Percentiles rank a stretch among this genome's conserved stretches.
phyloP scores from a whole-genome alignment of 2,797 vertebrate species.

The Sciaenops ocellatus region DNA sequence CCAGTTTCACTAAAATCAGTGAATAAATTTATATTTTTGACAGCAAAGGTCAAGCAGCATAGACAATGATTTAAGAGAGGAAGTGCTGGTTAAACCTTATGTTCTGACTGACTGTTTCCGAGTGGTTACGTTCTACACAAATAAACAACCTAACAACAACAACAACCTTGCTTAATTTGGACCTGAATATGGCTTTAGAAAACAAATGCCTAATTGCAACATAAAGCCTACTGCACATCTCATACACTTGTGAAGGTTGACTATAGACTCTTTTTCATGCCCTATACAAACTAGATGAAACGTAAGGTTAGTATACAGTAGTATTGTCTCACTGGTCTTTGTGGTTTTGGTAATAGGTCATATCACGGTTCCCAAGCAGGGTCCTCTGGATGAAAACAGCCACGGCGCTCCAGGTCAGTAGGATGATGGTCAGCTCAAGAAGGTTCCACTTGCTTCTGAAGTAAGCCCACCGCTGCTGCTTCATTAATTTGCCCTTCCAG shows the following conservation, averaged over 20 bases:
- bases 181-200: no score
- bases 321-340: constrained; percentile 84
- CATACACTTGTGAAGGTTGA: neutral
- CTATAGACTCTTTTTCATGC: neutral
- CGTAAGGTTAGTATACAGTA: neutral
- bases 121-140: no score
- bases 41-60: no score
- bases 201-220: neutral
- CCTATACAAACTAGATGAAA: neutral
- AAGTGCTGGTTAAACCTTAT: no score
- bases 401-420: constrained; percentile 91
- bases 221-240: neutral
- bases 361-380: constrained; percentile 85
- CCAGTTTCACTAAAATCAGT: no score
- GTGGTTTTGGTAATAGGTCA: constrained; percentile 87
- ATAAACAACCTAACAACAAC: no score
- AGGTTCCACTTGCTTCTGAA: constrained; percentile 92
- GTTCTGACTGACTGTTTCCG: no score
- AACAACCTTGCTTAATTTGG: no score
- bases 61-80: no score
- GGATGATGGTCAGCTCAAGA: constrained; percentile 90
- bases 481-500: constrained; percentile 88
- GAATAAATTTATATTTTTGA: no score
- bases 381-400: constrained; percentile 88
- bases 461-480: constrained; percentile 88